Conservation (phyloP, 2,888 invertebrate genomes). For the Epinotia demarniana region DNA sequence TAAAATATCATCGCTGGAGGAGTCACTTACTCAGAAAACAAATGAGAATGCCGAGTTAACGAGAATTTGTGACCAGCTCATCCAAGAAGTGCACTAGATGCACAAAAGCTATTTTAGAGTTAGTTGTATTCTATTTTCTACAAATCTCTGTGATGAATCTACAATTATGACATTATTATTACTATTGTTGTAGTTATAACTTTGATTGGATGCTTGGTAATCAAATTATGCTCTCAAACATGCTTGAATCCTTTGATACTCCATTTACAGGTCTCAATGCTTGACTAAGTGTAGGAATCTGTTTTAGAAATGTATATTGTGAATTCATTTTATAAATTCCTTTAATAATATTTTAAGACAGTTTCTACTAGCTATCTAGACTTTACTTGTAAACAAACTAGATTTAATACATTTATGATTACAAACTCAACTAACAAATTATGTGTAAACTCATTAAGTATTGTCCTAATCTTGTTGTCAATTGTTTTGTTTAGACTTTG, state of each 20-base stretch:
- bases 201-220: slow-evolving; percentile 22
- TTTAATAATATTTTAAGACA: slow-evolving; percentile 15
- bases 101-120: slow-evolving; percentile 34
- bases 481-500: slow-evolving; percentile 23
- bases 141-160: slow-evolving; percentile 64
- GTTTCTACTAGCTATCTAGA: slow-evolving; percentile 20
- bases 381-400: slow-evolving; percentile 20
- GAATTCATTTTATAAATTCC: slow-evolving; percentile 25
- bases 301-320: slow-evolving; percentile 37
- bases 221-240: slow-evolving; percentile 14
- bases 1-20: slow-evolving; percentile 91
- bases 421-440: slow-evolving; percentile 33
- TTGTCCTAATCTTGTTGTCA: slow-evolving; percentile 24
- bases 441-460: slow-evolving; percentile 37
- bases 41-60: slow-evolving; percentile 95
- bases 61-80: slow-evolving; percentile 96
- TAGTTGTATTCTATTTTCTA: slow-evolving; percentile 41
- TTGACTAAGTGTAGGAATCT: slow-evolving; percentile 22
- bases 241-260: slow-evolving; percentile 18
- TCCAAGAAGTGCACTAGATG: slow-evolving; percentile 80
- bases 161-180: slow-evolving; percentile 51
- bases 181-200: slow-evolving; percentile 45
- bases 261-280: slow-evolving; percentile 21
- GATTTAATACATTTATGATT: slow-evolving; percentile 9
- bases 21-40: slow-evolving; percentile 92